Conservation (phyloP, 2,888 invertebrate genomes). For the Kuschelorhynchus macadamiae region DNA sequence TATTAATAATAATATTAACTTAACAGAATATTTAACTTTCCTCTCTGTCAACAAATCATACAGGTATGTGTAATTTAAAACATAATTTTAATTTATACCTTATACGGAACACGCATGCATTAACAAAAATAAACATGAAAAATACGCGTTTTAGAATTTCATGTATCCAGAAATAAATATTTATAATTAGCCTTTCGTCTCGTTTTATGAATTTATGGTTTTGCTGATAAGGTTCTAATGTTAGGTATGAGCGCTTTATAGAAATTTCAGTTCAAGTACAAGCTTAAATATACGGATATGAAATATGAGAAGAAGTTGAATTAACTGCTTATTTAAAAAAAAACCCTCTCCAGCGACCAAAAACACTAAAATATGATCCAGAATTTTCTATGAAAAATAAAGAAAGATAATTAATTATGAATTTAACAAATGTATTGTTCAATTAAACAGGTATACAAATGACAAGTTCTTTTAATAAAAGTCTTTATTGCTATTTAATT, state of each 20-base stretch:
- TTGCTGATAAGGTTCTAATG: conserved; percentile 50
- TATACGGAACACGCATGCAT: conserved; percentile 21
- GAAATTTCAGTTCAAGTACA: conserved; percentile 26
- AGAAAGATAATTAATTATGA: too few relatives aligned
- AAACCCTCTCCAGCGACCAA: too few relatives aligned
- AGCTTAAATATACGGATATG: too few relatives aligned
- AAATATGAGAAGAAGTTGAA: too few relatives aligned
- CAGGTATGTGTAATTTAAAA: conserved; percentile 2
- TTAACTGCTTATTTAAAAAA: too few relatives aligned
- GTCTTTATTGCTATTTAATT: too few relatives aligned
- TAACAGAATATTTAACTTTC: too few relatives aligned
- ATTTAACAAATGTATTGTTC: background rate
- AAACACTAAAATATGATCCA: too few relatives aligned
- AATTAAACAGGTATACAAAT: too few relatives aligned
- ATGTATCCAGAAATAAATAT: conserved; percentile 58
- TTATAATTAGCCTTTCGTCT: conserved; percentile 53
- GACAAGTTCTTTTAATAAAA: too few relatives aligned
- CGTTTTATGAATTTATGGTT: conserved; percentile 57
- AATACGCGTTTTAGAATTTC: conserved; percentile 32
- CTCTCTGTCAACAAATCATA: background rate
- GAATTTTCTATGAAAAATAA: too few relatives aligned
- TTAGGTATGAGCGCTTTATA: conserved; percentile 39
- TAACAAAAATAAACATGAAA: conserved; percentile 48
- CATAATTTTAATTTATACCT: conserved; percentile 42
- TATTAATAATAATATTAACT: too few relatives aligned